phyloP scores from a whole-genome alignment of 2,888 invertebrate genomes.

The Oasisia sp. region DNA sequence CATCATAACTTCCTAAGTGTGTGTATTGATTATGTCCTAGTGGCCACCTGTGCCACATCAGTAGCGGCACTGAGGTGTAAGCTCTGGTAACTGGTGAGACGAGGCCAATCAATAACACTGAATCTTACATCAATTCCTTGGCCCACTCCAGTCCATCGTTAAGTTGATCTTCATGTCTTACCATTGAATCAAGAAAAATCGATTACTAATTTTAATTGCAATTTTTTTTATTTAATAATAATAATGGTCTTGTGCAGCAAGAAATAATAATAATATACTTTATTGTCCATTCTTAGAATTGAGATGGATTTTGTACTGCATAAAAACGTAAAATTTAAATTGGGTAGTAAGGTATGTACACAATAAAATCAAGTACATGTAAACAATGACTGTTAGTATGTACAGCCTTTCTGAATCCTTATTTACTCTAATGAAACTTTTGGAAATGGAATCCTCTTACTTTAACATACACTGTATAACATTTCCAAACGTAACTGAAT shows the following conservation, averaged over 20 bases:
- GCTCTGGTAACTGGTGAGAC: not conserved
- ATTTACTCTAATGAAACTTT: no score
- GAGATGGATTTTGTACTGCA: no score
- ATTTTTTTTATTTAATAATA: not conserved
- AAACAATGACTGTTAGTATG: no score
- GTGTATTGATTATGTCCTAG: not conserved
- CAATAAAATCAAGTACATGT: no score
- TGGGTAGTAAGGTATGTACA: no score
- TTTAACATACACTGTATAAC: no score
- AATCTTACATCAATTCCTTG: not conserved
- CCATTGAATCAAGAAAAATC: not conserved
- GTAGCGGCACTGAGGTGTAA: not conserved
- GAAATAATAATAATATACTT: no score
- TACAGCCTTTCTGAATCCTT: no score
- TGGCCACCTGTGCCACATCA: not conserved
- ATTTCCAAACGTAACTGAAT: no score
- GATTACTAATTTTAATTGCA: not conserved
- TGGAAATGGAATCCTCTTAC: no score
- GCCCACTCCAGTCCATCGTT: not conserved
- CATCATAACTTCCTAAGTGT: not conserved
- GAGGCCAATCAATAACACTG: not conserved
- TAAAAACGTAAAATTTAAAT: no score
- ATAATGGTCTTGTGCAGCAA: not conserved
- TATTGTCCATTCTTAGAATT: no score
- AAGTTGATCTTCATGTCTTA: not conserved